phyloP scores from a whole-genome alignment of 2,888 invertebrate species.

The Pandemis heparana region DNA sequence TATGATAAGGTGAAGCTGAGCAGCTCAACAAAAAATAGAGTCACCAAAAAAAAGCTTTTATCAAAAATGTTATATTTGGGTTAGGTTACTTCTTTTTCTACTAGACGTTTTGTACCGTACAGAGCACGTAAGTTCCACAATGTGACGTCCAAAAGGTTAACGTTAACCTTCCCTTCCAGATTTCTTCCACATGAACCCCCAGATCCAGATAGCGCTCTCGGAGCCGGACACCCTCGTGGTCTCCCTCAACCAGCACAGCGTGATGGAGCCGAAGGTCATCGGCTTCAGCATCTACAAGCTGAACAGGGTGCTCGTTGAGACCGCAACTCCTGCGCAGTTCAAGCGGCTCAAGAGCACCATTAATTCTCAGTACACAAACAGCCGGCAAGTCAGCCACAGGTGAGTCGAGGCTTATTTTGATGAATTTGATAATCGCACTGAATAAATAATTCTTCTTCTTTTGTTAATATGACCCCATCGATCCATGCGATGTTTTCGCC shows the following conservation, averaged over 20 bases:
- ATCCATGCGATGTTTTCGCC: too few species aligned
- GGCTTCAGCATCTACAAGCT: conserved; percentile 95
- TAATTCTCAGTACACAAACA: conserved; percentile 96
- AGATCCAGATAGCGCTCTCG: conserved; percentile 91
- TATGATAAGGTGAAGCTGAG: too few species aligned
- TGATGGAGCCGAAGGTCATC: conserved; percentile 96
- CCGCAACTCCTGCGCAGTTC: conserved; percentile 92
- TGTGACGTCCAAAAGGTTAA: background rate
- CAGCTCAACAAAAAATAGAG: too few species aligned
- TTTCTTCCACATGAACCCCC: conserved; percentile 97
- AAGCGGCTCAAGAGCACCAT: conserved; percentile 94
- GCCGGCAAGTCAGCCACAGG: conserved; percentile 91
- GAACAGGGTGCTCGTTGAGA: conserved; percentile 89
- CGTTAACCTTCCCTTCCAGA: conserved; percentile 73
- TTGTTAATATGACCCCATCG: too few species aligned
- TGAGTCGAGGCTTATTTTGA: conserved; percentile 44
- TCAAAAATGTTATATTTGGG: too few species aligned
- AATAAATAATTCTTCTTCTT: too few species aligned
- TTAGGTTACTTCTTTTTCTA: too few species aligned
- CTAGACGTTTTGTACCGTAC: too few species aligned
- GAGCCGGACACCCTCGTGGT: conserved; percentile 89
- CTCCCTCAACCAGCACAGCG: conserved; percentile 95
- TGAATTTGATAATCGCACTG: too few species aligned
- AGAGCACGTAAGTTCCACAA: too few species aligned
- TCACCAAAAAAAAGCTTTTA: too few species aligned